Conservation (phyloP, 2,888 invertebrate species). For the Caenorhabditis imperialis region DNA sequence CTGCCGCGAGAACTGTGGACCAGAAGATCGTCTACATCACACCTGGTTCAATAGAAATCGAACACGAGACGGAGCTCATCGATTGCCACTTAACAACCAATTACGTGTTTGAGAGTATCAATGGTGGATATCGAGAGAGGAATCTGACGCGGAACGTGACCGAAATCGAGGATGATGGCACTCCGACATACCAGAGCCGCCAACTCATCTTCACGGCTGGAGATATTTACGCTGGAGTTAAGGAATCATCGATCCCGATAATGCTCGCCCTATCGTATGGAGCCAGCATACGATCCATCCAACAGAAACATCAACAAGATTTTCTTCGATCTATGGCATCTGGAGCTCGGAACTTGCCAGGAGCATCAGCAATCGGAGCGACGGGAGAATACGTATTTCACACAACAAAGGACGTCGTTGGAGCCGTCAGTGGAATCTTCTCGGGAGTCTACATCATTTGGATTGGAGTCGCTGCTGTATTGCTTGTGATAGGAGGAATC, state of each 20-base stretch:
- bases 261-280: constrained; percentile 20
- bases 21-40: constrained; percentile 4
- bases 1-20: neutral
- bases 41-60: constrained; percentile 15
- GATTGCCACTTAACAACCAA: constrained; percentile 1
- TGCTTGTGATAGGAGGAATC: neutral
- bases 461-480: neutral
- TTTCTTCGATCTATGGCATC: neutral
- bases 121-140: neutral
- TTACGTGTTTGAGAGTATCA: constrained; percentile 2
- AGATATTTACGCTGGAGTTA: constrained; percentile 18
- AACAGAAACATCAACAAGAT: constrained; percentile 7
- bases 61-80: neutral
- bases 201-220: constrained; percentile 16
- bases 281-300: constrained; percentile 8
- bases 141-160: constrained; percentile 16
- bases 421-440: neutral
- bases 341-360: neutral
- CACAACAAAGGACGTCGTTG: neutral
- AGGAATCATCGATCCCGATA: constrained; percentile 20
- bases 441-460: neutral
- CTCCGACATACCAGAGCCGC: neutral
- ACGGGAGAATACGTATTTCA: neutral
- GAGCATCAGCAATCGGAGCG: neutral
- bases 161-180: neutral